phyloP scores from a whole-genome alignment of 2,797 vertebrate genomes.

The Cacajao melanocephalus region DNA sequence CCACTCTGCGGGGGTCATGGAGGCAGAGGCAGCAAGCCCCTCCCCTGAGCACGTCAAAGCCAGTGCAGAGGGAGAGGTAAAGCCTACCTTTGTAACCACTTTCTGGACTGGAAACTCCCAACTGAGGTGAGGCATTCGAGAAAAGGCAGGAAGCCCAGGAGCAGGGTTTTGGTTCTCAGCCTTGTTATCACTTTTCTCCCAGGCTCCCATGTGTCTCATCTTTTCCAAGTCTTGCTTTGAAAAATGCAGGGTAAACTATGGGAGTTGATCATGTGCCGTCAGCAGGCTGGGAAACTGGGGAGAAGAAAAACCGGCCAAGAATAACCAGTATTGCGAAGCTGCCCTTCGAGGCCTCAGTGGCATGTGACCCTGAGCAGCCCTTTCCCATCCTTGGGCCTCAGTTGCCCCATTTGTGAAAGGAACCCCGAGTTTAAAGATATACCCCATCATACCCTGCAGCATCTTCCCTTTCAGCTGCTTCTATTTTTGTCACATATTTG shows the following conservation, averaged over 20 bases:
- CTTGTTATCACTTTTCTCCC: background rate
- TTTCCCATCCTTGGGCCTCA: accelerated
- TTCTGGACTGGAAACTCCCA: background rate
- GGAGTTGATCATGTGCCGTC: background rate
- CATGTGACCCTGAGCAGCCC: background rate
- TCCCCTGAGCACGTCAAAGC: background rate
- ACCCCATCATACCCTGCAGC: accelerated
- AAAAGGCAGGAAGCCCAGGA: background rate
- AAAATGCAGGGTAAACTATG: background rate
- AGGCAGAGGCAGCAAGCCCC: background rate
- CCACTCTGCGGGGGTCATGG: background rate
- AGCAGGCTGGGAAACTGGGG: background rate
- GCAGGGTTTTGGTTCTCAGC: background rate
- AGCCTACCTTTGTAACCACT: background rate
- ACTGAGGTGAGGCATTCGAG: background rate
- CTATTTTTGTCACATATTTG: background rate
- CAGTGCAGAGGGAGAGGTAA: accelerated
- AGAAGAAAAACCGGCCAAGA: background rate
- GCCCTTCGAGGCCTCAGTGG: background rate
- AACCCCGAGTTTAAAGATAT: accelerated
- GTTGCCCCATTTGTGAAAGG: background rate
- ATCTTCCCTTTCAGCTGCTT: background rate
- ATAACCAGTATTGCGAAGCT: accelerated
- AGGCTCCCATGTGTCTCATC: background rate
- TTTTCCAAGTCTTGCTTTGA: background rate